phyloP scores from a whole-genome alignment of 2,888 invertebrate genomes.

The Lycocerus yunnanus region DNA sequence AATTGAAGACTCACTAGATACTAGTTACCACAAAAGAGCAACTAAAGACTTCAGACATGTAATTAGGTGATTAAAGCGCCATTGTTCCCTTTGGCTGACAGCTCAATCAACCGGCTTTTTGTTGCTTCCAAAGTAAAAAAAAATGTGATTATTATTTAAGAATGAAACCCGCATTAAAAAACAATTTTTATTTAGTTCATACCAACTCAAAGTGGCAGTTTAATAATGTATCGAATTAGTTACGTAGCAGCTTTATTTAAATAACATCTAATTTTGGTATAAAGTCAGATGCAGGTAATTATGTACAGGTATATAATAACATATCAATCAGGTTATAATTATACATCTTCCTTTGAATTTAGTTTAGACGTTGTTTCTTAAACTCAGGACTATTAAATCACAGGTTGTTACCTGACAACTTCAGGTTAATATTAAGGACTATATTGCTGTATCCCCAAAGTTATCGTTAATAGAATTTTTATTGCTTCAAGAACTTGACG shows the following conservation, averaged over 20 bases:
- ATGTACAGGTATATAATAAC: slow-evolving; percentile 53
- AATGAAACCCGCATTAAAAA: slow-evolving; percentile 53
- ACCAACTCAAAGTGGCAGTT: slow-evolving; percentile 38
- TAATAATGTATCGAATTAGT: slow-evolving; percentile 26
- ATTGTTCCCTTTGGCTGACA: slow-evolving; percentile 55
- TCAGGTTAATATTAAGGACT: slow-evolving; percentile 18
- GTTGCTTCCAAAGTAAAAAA: slow-evolving; percentile 47
- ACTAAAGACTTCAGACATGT: slow-evolving; percentile 53
- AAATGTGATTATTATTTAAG: slow-evolving; percentile 51
- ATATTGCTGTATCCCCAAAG: slow-evolving; percentile 2
- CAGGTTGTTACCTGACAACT: slow-evolving; percentile 31
- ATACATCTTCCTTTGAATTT: slow-evolving; percentile 43
- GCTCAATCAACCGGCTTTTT: slow-evolving; percentile 55
- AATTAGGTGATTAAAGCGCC: slow-evolving; percentile 56
- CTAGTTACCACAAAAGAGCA: slow-evolving; percentile 48
- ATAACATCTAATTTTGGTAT: slow-evolving; percentile 40
- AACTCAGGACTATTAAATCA: slow-evolving; percentile 35
- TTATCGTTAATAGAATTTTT: slow-evolving; percentile 30
- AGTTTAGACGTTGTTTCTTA: slow-evolving; percentile 34
- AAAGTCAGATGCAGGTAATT: slow-evolving; percentile 43
- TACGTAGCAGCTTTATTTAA: slow-evolving; percentile 12
- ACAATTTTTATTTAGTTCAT: slow-evolving; percentile 51
- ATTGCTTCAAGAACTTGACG: slow-evolving; percentile 17
- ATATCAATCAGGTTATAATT: slow-evolving; percentile 54
- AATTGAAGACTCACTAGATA: slow-evolving; percentile 36